phyloP scores from a whole-genome alignment of 2,113 vertebrate genomes.

The Oenanthe melanoleuca region DNA sequence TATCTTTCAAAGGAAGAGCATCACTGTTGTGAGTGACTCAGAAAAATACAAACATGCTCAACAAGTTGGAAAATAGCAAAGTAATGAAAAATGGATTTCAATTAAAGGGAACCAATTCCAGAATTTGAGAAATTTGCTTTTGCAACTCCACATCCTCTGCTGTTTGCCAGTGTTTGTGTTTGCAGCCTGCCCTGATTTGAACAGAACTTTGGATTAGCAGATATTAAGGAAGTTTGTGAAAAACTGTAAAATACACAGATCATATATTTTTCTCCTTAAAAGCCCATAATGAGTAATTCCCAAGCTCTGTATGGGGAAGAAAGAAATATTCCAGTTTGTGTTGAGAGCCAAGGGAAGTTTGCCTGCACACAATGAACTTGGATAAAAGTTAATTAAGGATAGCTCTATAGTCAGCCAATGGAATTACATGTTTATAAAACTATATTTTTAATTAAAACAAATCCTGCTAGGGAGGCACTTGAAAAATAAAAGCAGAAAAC shows the following conservation, averaged over 20 bases:
- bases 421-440: neutral
- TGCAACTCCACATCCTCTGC: neutral
- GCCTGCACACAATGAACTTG: neutral
- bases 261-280: neutral
- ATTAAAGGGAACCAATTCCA: neutral
- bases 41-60: neutral
- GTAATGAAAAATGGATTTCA: neutral
- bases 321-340: neutral
- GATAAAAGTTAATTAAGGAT: neutral
- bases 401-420: neutral
- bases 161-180: neutral
- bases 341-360: neutral
- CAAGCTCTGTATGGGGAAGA: neutral
- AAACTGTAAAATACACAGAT: neutral
- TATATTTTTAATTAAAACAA: neutral
- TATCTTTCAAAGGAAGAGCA: conserved; percentile 14
- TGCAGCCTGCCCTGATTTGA: neutral
- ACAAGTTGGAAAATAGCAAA: neutral
- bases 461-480: neutral
- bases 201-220: neutral
- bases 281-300: neutral
- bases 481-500: neutral
- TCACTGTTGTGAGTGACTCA: neutral
- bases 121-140: neutral
- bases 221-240: neutral